Base-by-base conservation (phyloP, 1,140 invertebrate genomes). In the Tetranychus urticae region DNA sequence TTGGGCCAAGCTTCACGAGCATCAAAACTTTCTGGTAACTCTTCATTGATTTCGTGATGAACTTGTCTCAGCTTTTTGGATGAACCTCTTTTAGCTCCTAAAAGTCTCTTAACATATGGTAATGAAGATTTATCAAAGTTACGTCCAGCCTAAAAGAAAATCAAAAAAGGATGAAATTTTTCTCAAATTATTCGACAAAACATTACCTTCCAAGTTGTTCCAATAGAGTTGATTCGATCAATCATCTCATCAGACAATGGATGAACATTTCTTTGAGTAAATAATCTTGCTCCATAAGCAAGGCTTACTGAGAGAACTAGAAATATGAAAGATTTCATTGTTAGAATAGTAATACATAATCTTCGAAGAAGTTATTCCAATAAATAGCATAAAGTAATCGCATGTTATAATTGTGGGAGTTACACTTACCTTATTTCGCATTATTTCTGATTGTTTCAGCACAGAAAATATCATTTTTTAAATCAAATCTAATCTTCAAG, bases 11-110 rank as follows among this genome's bases (percentile, higher is more conserved):
- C 74, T 56, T 76, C 71, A 45, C 87, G 74, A 0, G 86, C 72
- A 72, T 92, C 87, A 71, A 92, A 92, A 62, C 78, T 74, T 23
- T 80, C 78, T 0, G 88, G 88, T 8, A 88, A 68, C 60, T 73
- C 72, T 58, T 63, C n/a, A 5, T 33, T n/a, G 5, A 52, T 52
- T 33, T 52, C 14, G 1, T 31, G n/a, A 23, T 52, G 8, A n/a
- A 67, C 61, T 64, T 68, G 61, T n/a, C n/a, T n/a, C n/a, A 73
- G 72, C 31, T 78, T 65, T 33, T 70, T 69, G 42, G 77, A 67
- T 0, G 73, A 70, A 66, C 81, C 76, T 23, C 77, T 74, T 64
- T 81, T 74, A 1, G 80, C 81, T 8, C 85, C 85, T 77, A 85
- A 80, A 39, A 87, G 70, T 60, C 74, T 72, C 60, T 74, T 79